Percentiles rank a stretch among this genome's conserved stretches.
phyloP scores from a whole-genome alignment of 2,888 invertebrate species.

The Helobdella robusta region DNA sequence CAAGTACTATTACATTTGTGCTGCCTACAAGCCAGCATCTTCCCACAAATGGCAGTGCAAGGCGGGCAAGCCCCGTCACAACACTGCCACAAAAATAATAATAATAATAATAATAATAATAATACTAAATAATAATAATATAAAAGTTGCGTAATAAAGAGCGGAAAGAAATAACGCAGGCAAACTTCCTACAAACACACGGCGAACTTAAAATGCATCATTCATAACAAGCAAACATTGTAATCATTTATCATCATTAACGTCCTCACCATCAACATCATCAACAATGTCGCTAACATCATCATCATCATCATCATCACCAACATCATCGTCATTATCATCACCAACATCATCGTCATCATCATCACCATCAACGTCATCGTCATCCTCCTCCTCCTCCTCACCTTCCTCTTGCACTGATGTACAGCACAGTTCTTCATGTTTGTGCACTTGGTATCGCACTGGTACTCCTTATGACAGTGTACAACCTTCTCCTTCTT shows the following conservation, averaged over 20 bases:
- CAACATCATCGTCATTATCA: too few species aligned
- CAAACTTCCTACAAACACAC: neutral
- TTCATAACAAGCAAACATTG: neutral
- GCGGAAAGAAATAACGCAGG: too few species aligned
- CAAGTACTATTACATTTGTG: constrained; percentile 75
- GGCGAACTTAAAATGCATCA: neutral
- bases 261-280: too few species aligned
- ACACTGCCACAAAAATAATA: constrained; percentile 54
- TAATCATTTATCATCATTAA: neutral
- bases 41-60: constrained; percentile 59
- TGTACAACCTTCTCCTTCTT: constrained; percentile 67
- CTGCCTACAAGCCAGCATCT: constrained; percentile 70
- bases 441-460: constrained; percentile 77
- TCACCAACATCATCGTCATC: neutral
- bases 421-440: constrained; percentile 74
- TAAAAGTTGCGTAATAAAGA: too few species aligned
- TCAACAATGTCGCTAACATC: neutral
- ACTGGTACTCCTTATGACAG: constrained; percentile 73
- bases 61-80: constrained; percentile 67
- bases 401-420: constrained; percentile 71
- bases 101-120: neutral
- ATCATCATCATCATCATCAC: too few species aligned
- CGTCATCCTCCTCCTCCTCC: too few species aligned
- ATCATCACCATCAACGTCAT: neutral
- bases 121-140: too few species aligned